A percentile compares a stretch with the other conserved stretches of the same genome.
Conservation (phyloP, 35 echinoderm and acorn worm species). For the Acanthaster planci region DNA sequence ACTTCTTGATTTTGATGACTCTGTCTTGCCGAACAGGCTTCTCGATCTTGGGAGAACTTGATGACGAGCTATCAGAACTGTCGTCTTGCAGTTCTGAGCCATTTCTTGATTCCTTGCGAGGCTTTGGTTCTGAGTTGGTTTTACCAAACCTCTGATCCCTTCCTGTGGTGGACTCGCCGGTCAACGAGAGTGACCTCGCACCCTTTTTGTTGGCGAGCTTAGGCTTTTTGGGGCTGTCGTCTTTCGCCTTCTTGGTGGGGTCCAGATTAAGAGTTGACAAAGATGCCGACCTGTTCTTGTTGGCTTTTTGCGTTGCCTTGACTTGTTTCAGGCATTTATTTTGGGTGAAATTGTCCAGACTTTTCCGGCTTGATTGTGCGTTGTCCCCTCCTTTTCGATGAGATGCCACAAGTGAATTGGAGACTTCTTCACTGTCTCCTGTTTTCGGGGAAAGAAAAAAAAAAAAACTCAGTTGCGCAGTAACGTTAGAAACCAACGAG, state of each 20-base stretch:
- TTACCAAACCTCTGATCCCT: neutral
- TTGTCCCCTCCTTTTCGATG: neutral
- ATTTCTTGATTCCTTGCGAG: no score
- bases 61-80: neutral
- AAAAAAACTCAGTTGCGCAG: no score
- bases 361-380: neutral
- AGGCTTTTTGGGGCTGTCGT: neutral
- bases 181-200: neutral
- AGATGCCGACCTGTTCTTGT: neutral
- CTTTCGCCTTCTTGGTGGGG: neutral
- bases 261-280: neutral
- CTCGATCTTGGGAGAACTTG: neutral
- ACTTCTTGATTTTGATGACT: neutral
- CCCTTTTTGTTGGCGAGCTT: neutral
- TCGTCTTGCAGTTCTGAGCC: no score
- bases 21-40: neutral
- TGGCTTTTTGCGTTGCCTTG: neutral
- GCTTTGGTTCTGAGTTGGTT: no score
- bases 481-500: no score
- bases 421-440: no score
- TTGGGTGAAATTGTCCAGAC: conserved; percentile 25
- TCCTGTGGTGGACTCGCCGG: neutral
- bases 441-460: no score
- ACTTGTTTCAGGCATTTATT: neutral
- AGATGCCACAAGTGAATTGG: neutral